These are phyloP conservation scores for Pseudochirops cupreus DNA, from an alignment of 2,797 vertebrate species.

Conservation along the genomic window DNA sequence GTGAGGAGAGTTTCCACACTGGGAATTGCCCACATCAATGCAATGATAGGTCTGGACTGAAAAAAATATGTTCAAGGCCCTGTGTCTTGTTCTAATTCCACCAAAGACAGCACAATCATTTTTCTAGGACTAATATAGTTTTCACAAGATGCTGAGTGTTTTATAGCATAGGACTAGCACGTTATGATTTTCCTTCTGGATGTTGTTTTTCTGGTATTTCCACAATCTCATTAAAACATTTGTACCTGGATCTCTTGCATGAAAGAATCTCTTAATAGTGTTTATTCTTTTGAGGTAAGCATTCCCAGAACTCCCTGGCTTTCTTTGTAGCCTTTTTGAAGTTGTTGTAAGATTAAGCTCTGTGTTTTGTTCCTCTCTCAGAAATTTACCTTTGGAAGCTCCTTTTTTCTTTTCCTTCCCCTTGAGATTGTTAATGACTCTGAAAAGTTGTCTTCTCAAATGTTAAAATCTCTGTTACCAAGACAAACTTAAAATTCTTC, in stretches of 20 bases:
- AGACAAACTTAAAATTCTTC: neutral
- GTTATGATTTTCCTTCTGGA: slow-evolving; percentile 30
- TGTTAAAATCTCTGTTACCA: neutral
- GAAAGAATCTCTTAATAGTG: neutral
- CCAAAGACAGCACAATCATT: neutral
- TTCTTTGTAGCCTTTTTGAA: neutral
- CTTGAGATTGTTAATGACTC: slow-evolving; percentile 9
- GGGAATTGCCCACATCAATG: neutral
- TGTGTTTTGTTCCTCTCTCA: neutral
- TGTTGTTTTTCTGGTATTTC: slow-evolving; percentile 14
- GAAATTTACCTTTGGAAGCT: neutral
- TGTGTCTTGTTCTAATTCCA: neutral
- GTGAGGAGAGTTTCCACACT: neutral
- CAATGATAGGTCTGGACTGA: neutral
- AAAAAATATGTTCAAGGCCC: neutral
- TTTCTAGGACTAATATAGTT: slow-evolving; percentile 13
- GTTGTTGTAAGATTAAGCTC: neutral
- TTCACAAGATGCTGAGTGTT: slow-evolving; percentile 3
- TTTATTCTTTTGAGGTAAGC: neutral
- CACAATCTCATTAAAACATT: neutral
- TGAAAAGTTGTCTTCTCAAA: neutral
- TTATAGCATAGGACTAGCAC: neutral
- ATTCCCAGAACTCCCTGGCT: neutral
- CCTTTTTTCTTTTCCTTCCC: neutral
- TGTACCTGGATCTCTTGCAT: neutral